Conservation (phyloP, 2,888 invertebrate genomes). For the Sericinus montela region DNA sequence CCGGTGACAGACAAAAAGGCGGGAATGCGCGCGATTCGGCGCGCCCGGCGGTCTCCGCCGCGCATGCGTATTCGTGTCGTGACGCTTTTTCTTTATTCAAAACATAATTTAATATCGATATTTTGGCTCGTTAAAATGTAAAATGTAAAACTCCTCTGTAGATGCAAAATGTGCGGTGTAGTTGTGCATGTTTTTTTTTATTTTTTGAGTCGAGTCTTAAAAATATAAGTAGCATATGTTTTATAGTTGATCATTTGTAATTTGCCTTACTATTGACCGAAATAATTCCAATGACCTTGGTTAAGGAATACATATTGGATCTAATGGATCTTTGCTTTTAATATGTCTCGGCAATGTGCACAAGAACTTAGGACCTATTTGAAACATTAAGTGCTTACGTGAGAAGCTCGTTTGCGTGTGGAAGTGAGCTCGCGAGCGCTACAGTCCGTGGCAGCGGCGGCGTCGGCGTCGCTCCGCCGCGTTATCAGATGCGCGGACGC, state of each 20-base stretch:
- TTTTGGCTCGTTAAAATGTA: constrained; percentile 27
- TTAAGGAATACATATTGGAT: too few species aligned
- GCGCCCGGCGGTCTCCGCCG: constrained; percentile 61
- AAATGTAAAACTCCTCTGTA: background rate
- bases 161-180: background rate
- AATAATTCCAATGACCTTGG: too few species aligned
- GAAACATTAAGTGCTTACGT: constrained; percentile 13
- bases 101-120: constrained; percentile 53
- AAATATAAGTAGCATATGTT: too few species aligned
- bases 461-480: constrained; percentile 25
- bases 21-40: constrained; percentile 52
- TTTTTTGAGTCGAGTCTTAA: too few species aligned
- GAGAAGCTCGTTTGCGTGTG: constrained; percentile 27
- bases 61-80: constrained; percentile 31
- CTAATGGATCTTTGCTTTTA: too few species aligned
- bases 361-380: background rate
- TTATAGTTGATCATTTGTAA: too few species aligned
- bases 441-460: constrained; percentile 40
- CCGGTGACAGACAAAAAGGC: constrained; percentile 60
- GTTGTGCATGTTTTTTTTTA: too few species aligned
- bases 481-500: constrained; percentile 60
- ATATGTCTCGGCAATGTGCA: background rate
- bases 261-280: too few species aligned
- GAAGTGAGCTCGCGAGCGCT: constrained; percentile 30
- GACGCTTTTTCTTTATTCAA: constrained; percentile 50